These are phyloP conservation scores for Aotus griseimembra DNA, from an alignment of 2,797 vertebrate genomes.

Conservation along the genomic window DNA sequence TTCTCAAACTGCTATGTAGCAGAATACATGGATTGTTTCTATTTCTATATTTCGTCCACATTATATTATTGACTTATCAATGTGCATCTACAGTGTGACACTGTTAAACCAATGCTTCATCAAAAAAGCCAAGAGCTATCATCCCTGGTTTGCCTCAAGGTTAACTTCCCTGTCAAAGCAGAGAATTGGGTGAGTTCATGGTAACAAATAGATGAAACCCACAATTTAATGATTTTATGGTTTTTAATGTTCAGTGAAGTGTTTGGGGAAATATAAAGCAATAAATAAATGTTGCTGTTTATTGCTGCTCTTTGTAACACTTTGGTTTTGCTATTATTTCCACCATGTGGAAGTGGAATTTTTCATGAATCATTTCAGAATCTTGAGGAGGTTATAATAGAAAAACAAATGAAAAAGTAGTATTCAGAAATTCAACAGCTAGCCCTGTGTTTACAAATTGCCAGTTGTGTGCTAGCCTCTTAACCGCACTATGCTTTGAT, in stretches of 20 bases:
- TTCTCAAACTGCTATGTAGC: not conserved
- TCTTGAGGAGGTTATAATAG: not conserved
- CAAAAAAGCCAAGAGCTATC: not conserved
- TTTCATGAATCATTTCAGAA: slow-evolving; percentile 39
- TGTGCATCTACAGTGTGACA: not conserved
- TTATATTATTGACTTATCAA: not conserved
- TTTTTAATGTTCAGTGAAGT: slow-evolving; percentile 15
- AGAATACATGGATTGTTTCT: not conserved
- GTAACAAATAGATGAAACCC: slow-evolving; percentile 5
- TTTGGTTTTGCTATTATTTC: not conserved
- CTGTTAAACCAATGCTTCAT: not conserved
- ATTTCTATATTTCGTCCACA: not conserved
- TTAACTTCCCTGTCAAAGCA: slow-evolving; percentile 38
- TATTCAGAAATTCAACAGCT: not conserved
- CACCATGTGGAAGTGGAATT: slow-evolving; percentile 8
- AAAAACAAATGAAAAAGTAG: not conserved
- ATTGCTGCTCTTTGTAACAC: not conserved
- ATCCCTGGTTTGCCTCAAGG: not conserved
- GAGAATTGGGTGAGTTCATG: not conserved
- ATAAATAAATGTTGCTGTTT: not conserved
- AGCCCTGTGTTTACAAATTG: not conserved
- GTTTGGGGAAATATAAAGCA: slow-evolving; percentile 43
- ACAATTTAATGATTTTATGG: slow-evolving; percentile 37
- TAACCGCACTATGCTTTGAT: not conserved
- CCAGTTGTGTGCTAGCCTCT: not conserved